Conservation (phyloP, 2,888 invertebrate genomes). For the Pammene aurita region DNA sequence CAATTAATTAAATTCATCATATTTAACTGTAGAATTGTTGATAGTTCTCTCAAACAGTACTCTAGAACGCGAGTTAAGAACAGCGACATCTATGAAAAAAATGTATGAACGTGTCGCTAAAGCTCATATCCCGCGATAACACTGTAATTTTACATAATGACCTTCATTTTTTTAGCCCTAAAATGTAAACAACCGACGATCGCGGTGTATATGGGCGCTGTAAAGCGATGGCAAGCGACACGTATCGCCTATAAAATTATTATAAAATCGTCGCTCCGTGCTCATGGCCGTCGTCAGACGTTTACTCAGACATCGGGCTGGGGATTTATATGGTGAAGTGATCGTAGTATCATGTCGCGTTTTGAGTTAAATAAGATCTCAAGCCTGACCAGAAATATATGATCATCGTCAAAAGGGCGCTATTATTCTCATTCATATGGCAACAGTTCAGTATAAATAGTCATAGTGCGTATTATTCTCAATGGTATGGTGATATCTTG, state of each 20-base stretch:
- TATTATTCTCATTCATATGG: too few species aligned
- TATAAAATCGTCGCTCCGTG: constrained; percentile 19
- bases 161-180: neutral
- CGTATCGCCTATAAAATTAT: constrained; percentile 23
- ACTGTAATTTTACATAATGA: constrained; percentile 7
- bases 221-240: neutral
- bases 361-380: constrained; percentile 5
- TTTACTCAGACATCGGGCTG: constrained; percentile 3
- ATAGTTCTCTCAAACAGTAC: too few species aligned
- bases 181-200: neutral
- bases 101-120: neutral
- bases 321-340: constrained; percentile 13
- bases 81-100: neutral
- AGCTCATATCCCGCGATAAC: neutral
- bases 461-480: too few species aligned
- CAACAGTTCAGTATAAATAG: too few species aligned
- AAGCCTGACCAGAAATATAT: too few species aligned
- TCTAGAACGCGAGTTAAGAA: neutral
- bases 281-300: neutral
- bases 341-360: neutral
- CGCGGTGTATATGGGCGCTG: neutral
- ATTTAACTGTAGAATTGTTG: too few species aligned
- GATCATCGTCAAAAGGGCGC: too few species aligned
- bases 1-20: too few species aligned
- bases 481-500: too few species aligned